Evolutionary conservation across 2,113 vertebrate genomes (phyloP), one percentile per base, ranked within the genome.

Genomic region (Equus przewalskii): DNA sequence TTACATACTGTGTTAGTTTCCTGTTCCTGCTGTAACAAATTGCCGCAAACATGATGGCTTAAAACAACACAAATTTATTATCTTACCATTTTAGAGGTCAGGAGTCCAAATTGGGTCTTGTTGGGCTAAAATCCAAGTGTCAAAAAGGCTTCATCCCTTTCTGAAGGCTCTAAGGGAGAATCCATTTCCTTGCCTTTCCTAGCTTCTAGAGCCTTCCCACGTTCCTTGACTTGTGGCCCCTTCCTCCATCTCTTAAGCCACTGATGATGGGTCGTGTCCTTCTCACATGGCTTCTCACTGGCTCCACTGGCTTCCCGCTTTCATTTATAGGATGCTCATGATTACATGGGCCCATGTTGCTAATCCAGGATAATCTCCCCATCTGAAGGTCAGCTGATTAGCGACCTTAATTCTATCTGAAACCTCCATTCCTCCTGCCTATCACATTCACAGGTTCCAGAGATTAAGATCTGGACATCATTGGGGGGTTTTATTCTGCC

Each of bases 251-350:
- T 73, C 36, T 79, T 41, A 3, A 67, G 46, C 12, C 22, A 1
- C 1, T 6, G 1, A 0, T 44, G 24, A 30, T 14, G 18, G 24
- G n/a, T 62, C n/a, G 9, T 0, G 0, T 22, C 6, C 64, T 65
- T 82, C 64, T 62, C 80, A 16, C 2, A 4, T 3, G 12, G 65
- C 26, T 69, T 49, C 36, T 41, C 36, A 41, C 36, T n/a, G n/a
- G n/a, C n/a, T n/a, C n/a, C n/a, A n/a, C n/a, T 3, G 12, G 65
- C 26, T 69, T 54, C n/a, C 36, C 0, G 33, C 16, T 92, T 64
- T 75, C 18, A 11, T 4, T 36, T 15, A 16, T 5, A 16, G 51
- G 41, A 58, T 58, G 54, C 51, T 79, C 11, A 19, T n/a, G 54
- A 49, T 15, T 64, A 7, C 30, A 1, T 24, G 16, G 26, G 16